These are phyloP conservation scores for Zophobas atratus DNA, from an alignment of 1,140 invertebrate genomes.

Conservation along the genomic window DNA sequence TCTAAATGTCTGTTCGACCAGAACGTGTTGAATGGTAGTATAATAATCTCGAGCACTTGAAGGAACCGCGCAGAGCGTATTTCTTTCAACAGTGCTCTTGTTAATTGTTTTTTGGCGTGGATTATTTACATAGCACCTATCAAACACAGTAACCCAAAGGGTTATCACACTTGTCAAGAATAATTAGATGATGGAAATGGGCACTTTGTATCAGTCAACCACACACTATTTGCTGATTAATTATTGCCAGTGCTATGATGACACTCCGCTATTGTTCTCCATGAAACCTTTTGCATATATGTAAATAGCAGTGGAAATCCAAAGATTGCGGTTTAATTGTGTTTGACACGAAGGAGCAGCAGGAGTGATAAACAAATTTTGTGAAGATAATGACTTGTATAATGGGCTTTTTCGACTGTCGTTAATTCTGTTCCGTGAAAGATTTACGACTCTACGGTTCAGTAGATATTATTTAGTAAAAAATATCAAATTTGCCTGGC, in stretches of 20 bases:
- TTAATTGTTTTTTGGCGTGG: constrained; percentile 56
- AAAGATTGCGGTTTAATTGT: constrained; percentile 37
- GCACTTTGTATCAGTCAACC: constrained; percentile 68
- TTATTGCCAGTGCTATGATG: constrained; percentile 60
- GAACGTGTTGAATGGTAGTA: neutral
- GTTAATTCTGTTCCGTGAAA: constrained; percentile 25
- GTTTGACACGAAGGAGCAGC: constrained; percentile 28
- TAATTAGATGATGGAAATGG: constrained; percentile 67
- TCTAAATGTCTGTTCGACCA: too few species aligned
- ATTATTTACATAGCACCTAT: constrained; percentile 66
- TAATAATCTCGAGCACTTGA: constrained; percentile 4
- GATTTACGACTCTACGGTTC: constrained; percentile 42
- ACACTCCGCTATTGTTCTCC: constrained; percentile 56
- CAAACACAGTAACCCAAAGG: constrained; percentile 65
- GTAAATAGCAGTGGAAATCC: constrained; percentile 48
- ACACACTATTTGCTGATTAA: constrained; percentile 68
- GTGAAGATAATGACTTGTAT: constrained; percentile 14
- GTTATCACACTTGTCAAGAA: constrained; percentile 65
- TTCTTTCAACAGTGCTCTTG: constrained; percentile 50
- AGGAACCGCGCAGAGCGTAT: neutral
- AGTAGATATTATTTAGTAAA: constrained; percentile 30
- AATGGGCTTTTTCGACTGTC: constrained; percentile 19
- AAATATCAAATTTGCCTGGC: constrained; percentile 43
- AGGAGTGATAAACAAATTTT: constrained; percentile 25
- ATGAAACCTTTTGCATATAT: constrained; percentile 55